Base-by-base conservation (phyloP, 2,888 invertebrate genomes). In the Chloroclysta siterata region DNA sequence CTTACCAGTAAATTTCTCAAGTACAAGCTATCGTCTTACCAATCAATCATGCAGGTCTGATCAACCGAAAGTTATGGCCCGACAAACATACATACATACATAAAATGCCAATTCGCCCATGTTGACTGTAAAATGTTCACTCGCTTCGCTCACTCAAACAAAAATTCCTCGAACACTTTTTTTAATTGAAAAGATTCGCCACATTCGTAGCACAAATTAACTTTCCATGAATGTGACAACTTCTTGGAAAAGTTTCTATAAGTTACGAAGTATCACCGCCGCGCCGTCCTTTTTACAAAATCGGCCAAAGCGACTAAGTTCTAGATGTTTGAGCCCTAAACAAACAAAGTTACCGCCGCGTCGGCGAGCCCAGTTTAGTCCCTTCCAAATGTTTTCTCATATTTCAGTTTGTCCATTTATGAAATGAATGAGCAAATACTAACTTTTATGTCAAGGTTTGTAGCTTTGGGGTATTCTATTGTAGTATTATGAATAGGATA, bases 271-370 rank as follows among this genome's bases (percentile, higher is more conserved):
- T 22, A 2, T 54, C 66, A 61, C 61, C 15, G 57, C 54, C 44
- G 50, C 48, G 61, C 60, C 14, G 57, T 56, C 44, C 52, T 51
- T 50, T 58, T 58, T 60, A 65, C 39, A 66, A 71, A 66, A 67
- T 63, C 65, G 61, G 36, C 11, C 44, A 55, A 66, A 68, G 51
- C 57, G 58, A 64, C 50, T 62, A 65, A 68, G 51, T 67, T 65
- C 53, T 66, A 65, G 63, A 64, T 56, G 64, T 67, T 65, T 55
- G 54, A 56, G 60, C 47, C 60, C 63, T 59, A 63, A 60, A 66
- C 63, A 68, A 65, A 69, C 71, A 66, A 66, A 69, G 65, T 63
- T 66, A 57, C 63, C 55, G 63, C 4, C 11, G 33, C 33, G 33
- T 59, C 66, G 67, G 63, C 59, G 61, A 66, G 63, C 59, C 61